Percentiles rank a stretch among this genome's conserved stretches.
Evolutionary conservation across 2,113 vertebrate species (phyloP).

Genomic region (Benitochromis conjunctus): DNA sequence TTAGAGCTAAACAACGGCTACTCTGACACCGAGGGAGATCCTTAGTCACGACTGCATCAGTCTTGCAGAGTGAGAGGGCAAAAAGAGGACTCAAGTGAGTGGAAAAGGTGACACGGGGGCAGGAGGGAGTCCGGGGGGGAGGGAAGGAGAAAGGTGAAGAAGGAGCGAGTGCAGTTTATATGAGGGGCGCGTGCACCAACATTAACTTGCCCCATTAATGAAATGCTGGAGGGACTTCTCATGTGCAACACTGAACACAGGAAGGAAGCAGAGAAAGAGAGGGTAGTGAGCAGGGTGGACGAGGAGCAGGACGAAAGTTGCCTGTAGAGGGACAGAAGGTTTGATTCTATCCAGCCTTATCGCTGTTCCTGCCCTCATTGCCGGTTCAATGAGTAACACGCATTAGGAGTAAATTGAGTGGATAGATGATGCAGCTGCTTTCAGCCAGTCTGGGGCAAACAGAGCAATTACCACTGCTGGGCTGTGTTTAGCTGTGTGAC

Average conservation of each 20-base stretch:
- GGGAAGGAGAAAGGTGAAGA: not conserved
- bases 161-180: conserved; percentile 17
- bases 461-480: conserved; percentile 44
- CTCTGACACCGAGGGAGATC: conserved; percentile 25
- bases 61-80: not conserved
- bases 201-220: conserved; percentile 55
- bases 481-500: conserved; percentile 38
- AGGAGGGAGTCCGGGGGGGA: not conserved
- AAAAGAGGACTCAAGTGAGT: not conserved
- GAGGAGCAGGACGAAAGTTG: conserved; percentile 12
- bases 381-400: conserved; percentile 60
- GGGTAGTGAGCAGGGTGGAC: not conserved
- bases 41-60: conserved; percentile 52
- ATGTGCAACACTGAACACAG: conserved; percentile 31
- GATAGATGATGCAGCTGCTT: conserved; percentile 60
- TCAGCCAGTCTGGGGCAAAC: conserved; percentile 18
- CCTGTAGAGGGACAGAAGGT: not conserved
- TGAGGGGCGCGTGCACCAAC: conserved; percentile 25
- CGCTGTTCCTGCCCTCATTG: conserved; percentile 44
- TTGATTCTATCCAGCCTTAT: conserved; percentile 29
- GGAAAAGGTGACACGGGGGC: not conserved
- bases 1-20: not conserved
- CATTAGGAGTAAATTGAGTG: conserved; percentile 64
- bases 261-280: conserved; percentile 35
- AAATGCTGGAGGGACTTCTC: conserved; percentile 46